Base-by-base conservation (phyloP, 2,113 vertebrate genomes). In the Micronisus gabar region DNA sequence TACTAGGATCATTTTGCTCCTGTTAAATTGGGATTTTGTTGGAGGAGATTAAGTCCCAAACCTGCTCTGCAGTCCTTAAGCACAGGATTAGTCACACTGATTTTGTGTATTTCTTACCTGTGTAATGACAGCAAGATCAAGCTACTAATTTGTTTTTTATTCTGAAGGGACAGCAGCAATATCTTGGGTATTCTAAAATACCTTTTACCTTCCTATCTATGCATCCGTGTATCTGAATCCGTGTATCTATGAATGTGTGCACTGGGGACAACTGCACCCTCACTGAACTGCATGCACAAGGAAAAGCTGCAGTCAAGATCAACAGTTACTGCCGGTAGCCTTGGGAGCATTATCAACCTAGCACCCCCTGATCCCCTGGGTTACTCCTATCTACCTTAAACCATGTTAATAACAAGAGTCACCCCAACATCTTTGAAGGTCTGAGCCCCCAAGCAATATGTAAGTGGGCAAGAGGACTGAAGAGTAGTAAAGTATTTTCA, bases 21-120 rank as follows among this genome's bases (percentile, higher is more conserved):
- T 88, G 26, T 96, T 76, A 76, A 97, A 95, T 4, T 67, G 56
- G 74, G 52, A 81, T 93, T 85, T 79, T 86, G 40, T 91, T 7
- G 2, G 36, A 93, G 76, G 50, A 53, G 23, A 81, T 94, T 92
- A 91, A 87, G 29, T 48, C n/a, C 22, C 32, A 75, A 62, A 73
- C 20, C 22, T 73, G 62, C 11, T 76, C 53, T 70, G 65, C 17
- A 68, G 61, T 40, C 26, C 50, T 90, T 94, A 91, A 94, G 81
- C 52, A 90, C 38, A 74, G 75, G 67, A 86, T 90, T 90, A 92
- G 82, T 86, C 72, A 65, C 36, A 30, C 8, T 63, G 80, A 66
- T 86, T 92, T 84, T 19, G 83, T 55, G 0, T 83, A 71, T 83
- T 88, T 78, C 40, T 88, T 92, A 88, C 83, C 63, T 96, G 48